Base-by-base conservation (phyloP, 2,888 invertebrate species). In the Orthosia gothica region DNA sequence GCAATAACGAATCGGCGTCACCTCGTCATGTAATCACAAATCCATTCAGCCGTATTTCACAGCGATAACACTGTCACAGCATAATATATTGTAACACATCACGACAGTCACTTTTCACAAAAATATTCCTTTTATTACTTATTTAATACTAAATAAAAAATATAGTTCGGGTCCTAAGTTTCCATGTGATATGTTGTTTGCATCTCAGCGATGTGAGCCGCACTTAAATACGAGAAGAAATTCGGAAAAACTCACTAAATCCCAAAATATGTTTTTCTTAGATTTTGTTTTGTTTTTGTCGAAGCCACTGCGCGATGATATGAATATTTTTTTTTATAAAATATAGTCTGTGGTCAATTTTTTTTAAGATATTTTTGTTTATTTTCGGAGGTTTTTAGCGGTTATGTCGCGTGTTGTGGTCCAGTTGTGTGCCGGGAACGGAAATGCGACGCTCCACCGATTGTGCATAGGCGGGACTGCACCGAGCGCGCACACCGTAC, bases 381-480 rank as follows among this genome's bases (percentile, higher is more conserved):
- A 92, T 91, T 92, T 93, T 95, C 91, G 93, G 93, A 92, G 94
- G 94, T 95, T 94, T 95, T 94, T 92, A 93, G 92, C 93, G 94
- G 94, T 94, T 93, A 89, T 87, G 94, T 93, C 94, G 95, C 95
- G 95, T 95, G 94, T 95, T 93, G 90, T 94, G 93, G 92, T 93
- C 92, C 90, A 90, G 91, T 91, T 87, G 89, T 92, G 84, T 92
- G 91, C 84, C 92, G 93, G 91, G 93, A 94, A 91, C 94, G 95
- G 94, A 93, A 93, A 95, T 95, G 96, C 95, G 96, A 94, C 96
- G 94, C 93, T 94, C 95, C 94, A 91, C 92, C 92, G 94, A 90
- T 94, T 95, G 97, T 97, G 97, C 97, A 97, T 96, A 96, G 95
- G 94, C 95, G 95, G 95, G 93, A 96, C 95, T 96, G 97, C 96